Conservation (phyloP, 2,797 vertebrate species). For the Acrocephalus scirpaceus region DNA sequence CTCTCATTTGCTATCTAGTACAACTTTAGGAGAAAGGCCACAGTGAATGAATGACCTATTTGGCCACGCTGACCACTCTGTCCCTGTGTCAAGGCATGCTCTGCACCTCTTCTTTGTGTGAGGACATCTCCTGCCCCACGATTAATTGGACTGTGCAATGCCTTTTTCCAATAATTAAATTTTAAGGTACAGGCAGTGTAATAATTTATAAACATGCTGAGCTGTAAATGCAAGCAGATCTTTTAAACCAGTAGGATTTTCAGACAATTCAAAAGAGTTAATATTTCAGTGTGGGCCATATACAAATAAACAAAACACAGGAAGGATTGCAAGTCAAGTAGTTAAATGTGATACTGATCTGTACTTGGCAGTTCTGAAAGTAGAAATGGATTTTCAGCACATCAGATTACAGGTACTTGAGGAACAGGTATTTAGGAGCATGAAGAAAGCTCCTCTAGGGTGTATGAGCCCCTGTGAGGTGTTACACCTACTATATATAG, state of each 20-base stretch:
- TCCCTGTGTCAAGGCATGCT: neutral
- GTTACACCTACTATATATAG: neutral
- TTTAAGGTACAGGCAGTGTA: neutral
- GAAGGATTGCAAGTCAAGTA: neutral
- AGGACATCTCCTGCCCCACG: neutral
- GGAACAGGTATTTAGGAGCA: neutral
- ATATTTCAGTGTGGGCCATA: neutral
- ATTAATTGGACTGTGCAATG: neutral
- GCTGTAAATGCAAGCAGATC: neutral
- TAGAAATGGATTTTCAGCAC: neutral
- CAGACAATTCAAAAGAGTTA: neutral
- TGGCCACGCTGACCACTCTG: fast-evolving
- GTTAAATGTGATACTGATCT: neutral
- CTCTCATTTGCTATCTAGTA: neutral
- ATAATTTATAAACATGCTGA: neutral
- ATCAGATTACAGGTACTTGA: neutral
- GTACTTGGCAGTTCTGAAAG: neutral
- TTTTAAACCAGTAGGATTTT: neutral
- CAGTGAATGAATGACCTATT: neutral
- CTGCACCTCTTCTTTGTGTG: neutral
- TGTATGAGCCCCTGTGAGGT: neutral
- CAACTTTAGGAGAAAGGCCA: neutral
- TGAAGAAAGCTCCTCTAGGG: neutral
- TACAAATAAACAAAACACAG: neutral
- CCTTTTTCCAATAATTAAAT: neutral